phyloP scores from a whole-genome alignment of 2,797 vertebrate genomes.

The Sebastes nivosus region DNA sequence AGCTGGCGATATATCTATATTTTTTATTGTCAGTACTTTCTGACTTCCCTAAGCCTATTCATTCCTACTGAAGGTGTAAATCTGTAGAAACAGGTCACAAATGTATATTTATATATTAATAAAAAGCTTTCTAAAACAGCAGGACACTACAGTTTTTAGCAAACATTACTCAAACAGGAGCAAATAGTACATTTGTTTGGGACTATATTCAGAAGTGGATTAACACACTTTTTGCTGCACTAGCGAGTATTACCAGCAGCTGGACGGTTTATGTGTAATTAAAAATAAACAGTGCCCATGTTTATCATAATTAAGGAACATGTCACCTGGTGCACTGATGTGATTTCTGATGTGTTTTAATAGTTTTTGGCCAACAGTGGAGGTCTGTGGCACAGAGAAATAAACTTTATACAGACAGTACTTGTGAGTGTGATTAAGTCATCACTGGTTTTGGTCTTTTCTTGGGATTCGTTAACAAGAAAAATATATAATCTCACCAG shows the following conservation, averaged over 20 bases:
- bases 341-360: not conserved
- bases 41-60: too few species aligned
- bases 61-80: not conserved
- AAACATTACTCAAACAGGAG: not conserved
- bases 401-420: not conserved
- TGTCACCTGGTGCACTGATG: not conserved
- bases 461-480: not conserved
- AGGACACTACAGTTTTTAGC: not conserved
- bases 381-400: not conserved
- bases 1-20: not conserved
- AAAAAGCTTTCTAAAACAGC: not conserved
- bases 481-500: not conserved
- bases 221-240: not conserved
- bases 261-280: not conserved
- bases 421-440: not conserved
- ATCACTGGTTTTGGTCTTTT: too few species aligned
- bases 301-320: slow-evolving; percentile 3
- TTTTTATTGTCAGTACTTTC: not conserved
- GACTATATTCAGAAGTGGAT: not conserved
- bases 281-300: not conserved
- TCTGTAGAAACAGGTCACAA: not conserved
- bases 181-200: not conserved
- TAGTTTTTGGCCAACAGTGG: not conserved
- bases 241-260: slow-evolving; percentile 16
- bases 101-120: not conserved